phyloP scores from a whole-genome alignment of 1,140 invertebrate genomes.

The Habropoda laboriosa region DNA sequence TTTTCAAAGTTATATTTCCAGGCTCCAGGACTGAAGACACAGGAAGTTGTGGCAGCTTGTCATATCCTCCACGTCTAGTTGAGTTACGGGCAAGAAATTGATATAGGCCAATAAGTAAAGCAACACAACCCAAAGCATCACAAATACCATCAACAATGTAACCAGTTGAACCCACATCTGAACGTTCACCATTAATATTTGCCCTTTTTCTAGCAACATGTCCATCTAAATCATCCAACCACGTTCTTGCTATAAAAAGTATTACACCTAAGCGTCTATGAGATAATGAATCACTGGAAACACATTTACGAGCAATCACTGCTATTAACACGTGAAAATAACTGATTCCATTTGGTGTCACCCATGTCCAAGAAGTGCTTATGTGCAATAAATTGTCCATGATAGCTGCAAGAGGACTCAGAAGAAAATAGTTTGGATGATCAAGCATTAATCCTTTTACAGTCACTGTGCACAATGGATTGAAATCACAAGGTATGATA shows the following conservation, averaged over 20 bases:
- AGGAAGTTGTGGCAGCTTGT: slow-evolving; percentile 79
- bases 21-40: slow-evolving; percentile 34
- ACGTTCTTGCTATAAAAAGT: slow-evolving; percentile 89
- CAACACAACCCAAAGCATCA: slow-evolving; percentile 87
- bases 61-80: slow-evolving; percentile 85
- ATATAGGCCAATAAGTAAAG: slow-evolving; percentile 85
- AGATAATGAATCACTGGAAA: slow-evolving; percentile 86
- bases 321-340: slow-evolving; percentile 88
- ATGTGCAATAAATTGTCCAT: slow-evolving; percentile 85
- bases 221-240: slow-evolving; percentile 90
- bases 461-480: slow-evolving; percentile 88
- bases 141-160: slow-evolving; percentile 89
- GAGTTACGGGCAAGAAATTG: slow-evolving; percentile 87
- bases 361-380: slow-evolving; percentile 83
- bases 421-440: slow-evolving; percentile 89
- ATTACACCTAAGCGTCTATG: slow-evolving; percentile 87
- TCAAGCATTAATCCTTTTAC: slow-evolving; percentile 89
- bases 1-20: slow-evolving; percentile 25
- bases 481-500: slow-evolving; percentile 86
- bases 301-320: slow-evolving; percentile 85
- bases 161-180: slow-evolving; percentile 87
- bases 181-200: slow-evolving; percentile 86
- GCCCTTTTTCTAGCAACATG: slow-evolving; percentile 88
- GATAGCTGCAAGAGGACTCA: slow-evolving; percentile 87
- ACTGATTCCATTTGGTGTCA: slow-evolving; percentile 91